Evolutionary conservation across 2,888 invertebrate genomes (phyloP).

Genomic region (Drosophila neotestacea): DNA sequence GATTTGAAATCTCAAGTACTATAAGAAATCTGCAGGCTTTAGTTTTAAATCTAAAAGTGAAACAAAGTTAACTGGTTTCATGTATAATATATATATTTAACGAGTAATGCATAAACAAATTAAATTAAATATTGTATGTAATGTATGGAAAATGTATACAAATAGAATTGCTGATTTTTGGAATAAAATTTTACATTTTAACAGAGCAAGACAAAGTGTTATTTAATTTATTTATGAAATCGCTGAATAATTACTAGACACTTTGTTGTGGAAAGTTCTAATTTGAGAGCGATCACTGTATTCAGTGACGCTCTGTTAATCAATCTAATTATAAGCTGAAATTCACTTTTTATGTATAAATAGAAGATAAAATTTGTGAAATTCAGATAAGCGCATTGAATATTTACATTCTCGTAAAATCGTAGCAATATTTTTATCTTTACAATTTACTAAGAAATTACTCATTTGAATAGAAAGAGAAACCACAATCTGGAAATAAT

Average conservation of each 20-base stretch:
- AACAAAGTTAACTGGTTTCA: slow-evolving; percentile 53
- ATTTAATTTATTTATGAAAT: neutral
- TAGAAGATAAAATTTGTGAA: neutral
- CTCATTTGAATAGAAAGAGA: too few species aligned
- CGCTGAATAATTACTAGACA: neutral
- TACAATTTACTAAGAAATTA: neutral
- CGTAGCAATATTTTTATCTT: slow-evolving; percentile 6
- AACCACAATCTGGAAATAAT: neutral
- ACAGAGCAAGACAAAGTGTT: neutral
- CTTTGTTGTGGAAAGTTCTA: neutral
- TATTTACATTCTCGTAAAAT: neutral
- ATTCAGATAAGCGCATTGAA: slow-evolving; percentile 13
- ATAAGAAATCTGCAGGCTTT: slow-evolving; percentile 23
- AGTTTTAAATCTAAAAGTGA: slow-evolving; percentile 24
- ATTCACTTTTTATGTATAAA: too few species aligned
- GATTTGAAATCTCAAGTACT: slow-evolving; percentile 61
- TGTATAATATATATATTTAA: slow-evolving; percentile 32
- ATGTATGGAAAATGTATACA: slow-evolving; percentile 48
- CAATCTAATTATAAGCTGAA: neutral
- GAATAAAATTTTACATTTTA: slow-evolving; percentile 71
- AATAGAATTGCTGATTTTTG: slow-evolving; percentile 58
- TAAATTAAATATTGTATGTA: slow-evolving; percentile 37
- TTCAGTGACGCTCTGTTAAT: neutral
- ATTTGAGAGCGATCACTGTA: too few species aligned
- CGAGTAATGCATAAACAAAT: slow-evolving; percentile 14